Evolutionary conservation across 35 echinoderm and acorn worm genomes (phyloP).

Genomic region (Chiridota heheva): DNA sequence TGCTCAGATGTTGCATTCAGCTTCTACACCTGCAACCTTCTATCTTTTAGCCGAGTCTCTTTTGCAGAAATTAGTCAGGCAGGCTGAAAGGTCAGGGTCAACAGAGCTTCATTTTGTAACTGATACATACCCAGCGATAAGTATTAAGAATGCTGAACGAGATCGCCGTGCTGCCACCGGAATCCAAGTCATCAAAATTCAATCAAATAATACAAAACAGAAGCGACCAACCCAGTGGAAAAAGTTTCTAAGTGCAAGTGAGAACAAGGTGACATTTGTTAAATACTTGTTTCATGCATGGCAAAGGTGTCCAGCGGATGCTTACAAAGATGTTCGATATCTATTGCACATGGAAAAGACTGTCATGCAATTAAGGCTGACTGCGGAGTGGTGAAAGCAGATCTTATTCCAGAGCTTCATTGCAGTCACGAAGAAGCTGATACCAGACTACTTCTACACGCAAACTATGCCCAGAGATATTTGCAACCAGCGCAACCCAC

Average conservation of each 20-base stretch:
- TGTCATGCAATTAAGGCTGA: constrained; percentile 27
- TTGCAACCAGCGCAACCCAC: background rate
- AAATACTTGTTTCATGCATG: constrained; percentile 51
- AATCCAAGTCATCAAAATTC: background rate
- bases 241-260: constrained; percentile 35
- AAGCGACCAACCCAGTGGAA: constrained; percentile 67
- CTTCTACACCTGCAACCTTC: constrained; percentile 31
- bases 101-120: constrained; percentile 47
- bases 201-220: background rate
- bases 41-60: constrained; percentile 25
- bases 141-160: constrained; percentile 61
- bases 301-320: background rate
- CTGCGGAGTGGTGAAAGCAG: background rate
- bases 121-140: constrained; percentile 53
- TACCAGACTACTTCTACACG: constrained; percentile 60
- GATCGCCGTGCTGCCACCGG: constrained; percentile 47
- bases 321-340: constrained; percentile 15
- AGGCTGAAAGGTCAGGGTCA: constrained; percentile 2
- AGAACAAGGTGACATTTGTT: constrained; percentile 52
- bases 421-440: constrained; percentile 75
- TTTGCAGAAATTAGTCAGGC: constrained; percentile 14
- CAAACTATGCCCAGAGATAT: constrained; percentile 12
- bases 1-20: no score
- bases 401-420: constrained; percentile 14
- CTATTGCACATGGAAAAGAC: constrained; percentile 41